Conservation (phyloP, 2,113 vertebrate genomes). For the Condylura cristata region DNA sequence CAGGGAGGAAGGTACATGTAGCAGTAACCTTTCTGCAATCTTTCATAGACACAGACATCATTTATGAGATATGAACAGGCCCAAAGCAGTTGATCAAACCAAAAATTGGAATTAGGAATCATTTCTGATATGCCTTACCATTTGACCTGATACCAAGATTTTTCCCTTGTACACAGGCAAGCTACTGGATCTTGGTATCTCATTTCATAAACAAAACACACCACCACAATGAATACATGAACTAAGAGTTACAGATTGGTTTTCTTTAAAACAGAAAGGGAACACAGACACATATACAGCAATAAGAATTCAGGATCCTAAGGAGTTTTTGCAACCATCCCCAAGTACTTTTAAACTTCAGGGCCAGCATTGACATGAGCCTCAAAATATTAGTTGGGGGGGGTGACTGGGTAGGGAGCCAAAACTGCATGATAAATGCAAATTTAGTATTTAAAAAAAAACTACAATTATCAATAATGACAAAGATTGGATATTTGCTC, state of each 20-base stretch:
- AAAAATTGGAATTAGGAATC: neutral
- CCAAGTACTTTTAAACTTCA: neutral
- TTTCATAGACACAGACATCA: constrained; percentile 4
- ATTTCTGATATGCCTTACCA: neutral
- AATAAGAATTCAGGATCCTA: constrained; percentile 27
- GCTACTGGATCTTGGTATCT: neutral
- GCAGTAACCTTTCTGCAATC: neutral
- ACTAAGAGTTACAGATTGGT: constrained; percentile 20
- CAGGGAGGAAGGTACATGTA: neutral
- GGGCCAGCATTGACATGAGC: neutral
- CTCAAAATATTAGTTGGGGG: too few species aligned
- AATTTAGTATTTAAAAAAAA: neutral
- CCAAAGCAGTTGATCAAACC: neutral
- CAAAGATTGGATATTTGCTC: neutral
- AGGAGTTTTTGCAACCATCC: neutral
- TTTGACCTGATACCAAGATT: neutral
- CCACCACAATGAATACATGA: neutral
- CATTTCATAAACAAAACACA: constrained; percentile 41
- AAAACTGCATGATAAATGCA: neutral
- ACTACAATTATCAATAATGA: neutral
- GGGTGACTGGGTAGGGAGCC: neutral
- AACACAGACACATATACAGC: neutral
- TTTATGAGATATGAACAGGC: neutral
- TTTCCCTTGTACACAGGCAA: neutral
- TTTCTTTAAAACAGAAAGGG: neutral